phyloP scores from a whole-genome alignment of 1,140 invertebrate species.

The Lordiphosa collinella region DNA sequence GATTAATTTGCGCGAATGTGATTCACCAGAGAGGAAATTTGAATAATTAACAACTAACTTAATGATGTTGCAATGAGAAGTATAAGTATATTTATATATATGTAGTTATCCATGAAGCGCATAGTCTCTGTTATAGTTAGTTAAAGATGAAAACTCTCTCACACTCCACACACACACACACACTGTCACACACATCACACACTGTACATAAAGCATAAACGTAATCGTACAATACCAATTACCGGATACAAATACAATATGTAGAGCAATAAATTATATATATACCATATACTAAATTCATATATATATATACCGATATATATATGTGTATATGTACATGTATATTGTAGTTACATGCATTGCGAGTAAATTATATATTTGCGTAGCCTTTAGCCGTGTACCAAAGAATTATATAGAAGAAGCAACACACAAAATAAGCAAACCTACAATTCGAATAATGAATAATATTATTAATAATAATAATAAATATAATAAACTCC shows the following conservation, averaged over 20 bases:
- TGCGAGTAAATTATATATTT: slow-evolving; percentile 28
- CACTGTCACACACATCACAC: slow-evolving; percentile 21
- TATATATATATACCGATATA: slow-evolving; percentile 22
- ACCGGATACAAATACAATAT: slow-evolving; percentile 44
- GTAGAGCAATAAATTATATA: slow-evolving; percentile 72
- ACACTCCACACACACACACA: slow-evolving; percentile 10
- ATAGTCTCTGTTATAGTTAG: slow-evolving; percentile 67
- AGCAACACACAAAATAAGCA: slow-evolving; percentile 19
- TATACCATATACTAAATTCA: slow-evolving; percentile 43
- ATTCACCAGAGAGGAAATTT: slow-evolving; percentile 35
- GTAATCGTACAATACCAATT: slow-evolving; percentile 30
- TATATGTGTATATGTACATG: slow-evolving; percentile 26
- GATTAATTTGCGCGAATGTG: slow-evolving; percentile 45
- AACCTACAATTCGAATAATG: slow-evolving; percentile 34
- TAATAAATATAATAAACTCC: slow-evolving; percentile 34
- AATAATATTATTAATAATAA: slow-evolving; percentile 33
- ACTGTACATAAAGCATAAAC: slow-evolving; percentile 64
- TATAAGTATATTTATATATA: slow-evolving; percentile 27
- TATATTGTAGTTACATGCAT: slow-evolving; percentile 18
- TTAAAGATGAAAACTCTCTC: slow-evolving; percentile 30
- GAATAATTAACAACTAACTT: slow-evolving; percentile 20
- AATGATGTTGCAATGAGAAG: slow-evolving; percentile 19
- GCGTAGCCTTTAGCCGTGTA: slow-evolving; percentile 72
- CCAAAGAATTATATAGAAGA: slow-evolving; percentile 52
- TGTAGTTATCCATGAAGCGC: slow-evolving; percentile 29